Percentiles rank a stretch among this genome's conserved stretches.
phyloP scores from a whole-genome alignment of 2,888 invertebrate genomes.

The Bombylius discolor region DNA sequence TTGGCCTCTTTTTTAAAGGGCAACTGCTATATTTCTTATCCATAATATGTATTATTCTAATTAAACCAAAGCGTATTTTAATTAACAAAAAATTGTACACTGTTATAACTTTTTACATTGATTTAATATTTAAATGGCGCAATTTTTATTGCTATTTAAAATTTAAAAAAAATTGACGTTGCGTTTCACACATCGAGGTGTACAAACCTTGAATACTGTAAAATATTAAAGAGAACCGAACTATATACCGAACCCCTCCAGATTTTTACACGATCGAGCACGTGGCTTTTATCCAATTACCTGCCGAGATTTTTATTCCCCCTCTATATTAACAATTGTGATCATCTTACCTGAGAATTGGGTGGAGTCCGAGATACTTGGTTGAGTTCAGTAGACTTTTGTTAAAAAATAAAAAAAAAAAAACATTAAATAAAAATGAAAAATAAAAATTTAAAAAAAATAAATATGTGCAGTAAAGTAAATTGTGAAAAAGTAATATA shows the following conservation, averaged over 20 bases:
- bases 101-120: too few relatives aligned
- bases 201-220: slow-evolving; percentile 3
- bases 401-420: too few relatives aligned
- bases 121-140: neutral
- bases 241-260: slow-evolving; percentile 5
- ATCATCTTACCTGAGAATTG: slow-evolving; percentile 1
- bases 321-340: neutral
- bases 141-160: neutral
- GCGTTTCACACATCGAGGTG: neutral
- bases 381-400: too few relatives aligned
- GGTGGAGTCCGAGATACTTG: slow-evolving; percentile 3
- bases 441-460: neutral
- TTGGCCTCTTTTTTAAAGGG: slow-evolving; percentile 33
- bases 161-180: neutral
- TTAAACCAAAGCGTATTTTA: too few relatives aligned
- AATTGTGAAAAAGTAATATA: neutral
- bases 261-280: neutral
- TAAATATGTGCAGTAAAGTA: too few relatives aligned
- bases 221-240: slow-evolving; percentile 1
- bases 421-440: neutral
- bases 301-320: slow-evolving; percentile 5
- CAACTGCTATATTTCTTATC: slow-evolving; percentile 33
- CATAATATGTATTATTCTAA: slow-evolving; percentile 16
- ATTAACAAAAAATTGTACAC: too few relatives aligned
- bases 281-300: slow-evolving; percentile 8